A percentile compares a stretch with the other conserved stretches of the same genome.
phyloP scores from a whole-genome alignment of 2,888 invertebrate species.

The Oscheius sp. region DNA sequence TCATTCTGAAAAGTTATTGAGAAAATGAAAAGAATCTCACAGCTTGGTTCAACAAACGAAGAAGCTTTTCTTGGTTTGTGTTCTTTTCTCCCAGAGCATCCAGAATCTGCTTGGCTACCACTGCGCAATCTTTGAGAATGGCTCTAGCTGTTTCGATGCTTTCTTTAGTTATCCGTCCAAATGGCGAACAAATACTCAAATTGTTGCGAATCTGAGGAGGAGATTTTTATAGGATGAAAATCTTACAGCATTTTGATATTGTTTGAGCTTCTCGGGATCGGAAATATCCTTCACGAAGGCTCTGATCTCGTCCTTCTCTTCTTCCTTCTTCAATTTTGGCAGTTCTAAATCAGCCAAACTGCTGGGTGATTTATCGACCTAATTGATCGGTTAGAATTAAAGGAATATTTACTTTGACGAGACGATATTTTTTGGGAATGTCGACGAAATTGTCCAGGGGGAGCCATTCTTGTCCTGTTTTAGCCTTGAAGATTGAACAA shows the following conservation, averaged over 20 bases:
- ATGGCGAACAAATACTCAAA: conserved; percentile 30
- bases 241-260: conserved; percentile 36
- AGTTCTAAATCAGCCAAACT: conserved; percentile 40
- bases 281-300: conserved; percentile 71
- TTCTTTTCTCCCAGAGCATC: conserved; percentile 19
- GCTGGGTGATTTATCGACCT: conserved; percentile 19
- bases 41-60: conserved; percentile 25
- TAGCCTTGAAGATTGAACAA: conserved; percentile 73
- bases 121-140: conserved; percentile 25
- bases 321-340: conserved; percentile 24
- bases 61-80: conserved; percentile 2
- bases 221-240: neutral
- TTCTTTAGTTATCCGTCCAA: conserved; percentile 47
- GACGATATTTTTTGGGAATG: conserved; percentile 73
- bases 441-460: conserved; percentile 51
- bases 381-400: neutral
- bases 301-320: conserved; percentile 38
- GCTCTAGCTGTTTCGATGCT: conserved; percentile 39
- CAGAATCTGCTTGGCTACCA: conserved; percentile 33
- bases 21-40: conserved; percentile 11
- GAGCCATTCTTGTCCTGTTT: conserved; percentile 72
- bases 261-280: conserved; percentile 53
- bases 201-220: neutral
- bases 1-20: conserved; percentile 50
- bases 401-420: conserved; percentile 68